These are phyloP conservation scores for Thymallus thymallus DNA, from an alignment of 2,113 vertebrate species.

Conservation along the genomic window DNA sequence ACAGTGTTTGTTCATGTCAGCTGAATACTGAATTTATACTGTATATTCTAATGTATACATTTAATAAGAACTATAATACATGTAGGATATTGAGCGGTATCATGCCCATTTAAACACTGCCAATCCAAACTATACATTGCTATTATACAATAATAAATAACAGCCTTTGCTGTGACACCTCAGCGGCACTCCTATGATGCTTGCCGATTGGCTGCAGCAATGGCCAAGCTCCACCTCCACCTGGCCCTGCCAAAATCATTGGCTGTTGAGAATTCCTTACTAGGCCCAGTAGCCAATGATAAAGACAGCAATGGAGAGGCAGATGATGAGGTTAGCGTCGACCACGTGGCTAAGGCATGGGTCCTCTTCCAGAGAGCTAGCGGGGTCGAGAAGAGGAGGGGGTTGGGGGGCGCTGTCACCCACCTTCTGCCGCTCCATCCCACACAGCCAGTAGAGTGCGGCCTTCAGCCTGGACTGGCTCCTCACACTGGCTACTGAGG, in stretches of 20 bases:
- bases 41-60: neutral
- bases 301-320: constrained; percentile 76
- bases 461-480: constrained; percentile 68
- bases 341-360: constrained; percentile 69
- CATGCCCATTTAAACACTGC: neutral
- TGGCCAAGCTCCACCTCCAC: neutral
- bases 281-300: constrained; percentile 90
- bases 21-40: neutral
- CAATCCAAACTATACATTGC: neutral
- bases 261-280: constrained; percentile 1
- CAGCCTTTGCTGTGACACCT: neutral
- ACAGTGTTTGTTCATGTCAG: neutral
- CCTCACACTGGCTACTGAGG: constrained; percentile 11
- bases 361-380: constrained; percentile 73
- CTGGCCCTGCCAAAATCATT: neutral
- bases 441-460: constrained; percentile 87
- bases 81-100: neutral
- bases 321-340: constrained; percentile 83
- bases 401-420: rapidly evolving
- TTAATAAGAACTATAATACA: no score
- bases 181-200: neutral
- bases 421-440: constrained; percentile 74
- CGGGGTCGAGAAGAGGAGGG: rapidly evolving
- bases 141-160: constrained; percentile 9
- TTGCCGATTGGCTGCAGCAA: neutral